Conservation (phyloP, 2,797 vertebrate genomes). For the Channa striata region DNA sequence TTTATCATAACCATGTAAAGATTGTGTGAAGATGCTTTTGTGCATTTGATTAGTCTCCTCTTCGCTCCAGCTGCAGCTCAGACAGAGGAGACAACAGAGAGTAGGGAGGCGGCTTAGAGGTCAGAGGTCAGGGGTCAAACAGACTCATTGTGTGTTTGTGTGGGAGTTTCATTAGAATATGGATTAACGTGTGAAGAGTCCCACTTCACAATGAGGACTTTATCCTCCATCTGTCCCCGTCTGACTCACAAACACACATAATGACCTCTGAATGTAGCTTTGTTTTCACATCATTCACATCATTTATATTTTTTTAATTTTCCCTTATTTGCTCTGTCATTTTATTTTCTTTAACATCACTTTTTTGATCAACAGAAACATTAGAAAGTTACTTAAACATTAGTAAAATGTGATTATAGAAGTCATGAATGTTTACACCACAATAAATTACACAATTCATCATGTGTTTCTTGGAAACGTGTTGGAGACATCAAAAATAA, state of each 20-base stretch:
- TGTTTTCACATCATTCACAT: too few relatives aligned
- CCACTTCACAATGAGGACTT: constrained; percentile 65
- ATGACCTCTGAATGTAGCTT: too few relatives aligned
- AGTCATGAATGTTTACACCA: too few relatives aligned
- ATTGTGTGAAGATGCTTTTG: not conserved
- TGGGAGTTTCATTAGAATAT: constrained; percentile 57
- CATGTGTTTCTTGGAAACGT: too few relatives aligned
- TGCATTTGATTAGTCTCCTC: not conserved
- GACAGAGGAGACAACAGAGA: not conserved
- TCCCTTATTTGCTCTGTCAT: too few relatives aligned
- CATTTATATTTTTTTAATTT: too few relatives aligned
- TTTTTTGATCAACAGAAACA: too few relatives aligned
- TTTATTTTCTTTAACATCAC: too few relatives aligned
- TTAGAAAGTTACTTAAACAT: too few relatives aligned
- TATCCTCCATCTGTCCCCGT: constrained; percentile 46
- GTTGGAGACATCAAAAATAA: too few relatives aligned
- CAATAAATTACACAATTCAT: too few relatives aligned
- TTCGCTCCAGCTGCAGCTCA: constrained; percentile 18
- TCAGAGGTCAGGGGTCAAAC: constrained; percentile 27
- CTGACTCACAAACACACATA: not conserved
- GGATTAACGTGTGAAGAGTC: constrained; percentile 68
- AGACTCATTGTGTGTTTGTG: constrained; percentile 33
- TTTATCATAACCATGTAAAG: not conserved
- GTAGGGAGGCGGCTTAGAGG: not conserved
- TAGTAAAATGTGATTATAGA: too few relatives aligned